phyloP scores from a whole-genome alignment of 2,113 vertebrate species.

The Epinephelus lanceolatus region DNA sequence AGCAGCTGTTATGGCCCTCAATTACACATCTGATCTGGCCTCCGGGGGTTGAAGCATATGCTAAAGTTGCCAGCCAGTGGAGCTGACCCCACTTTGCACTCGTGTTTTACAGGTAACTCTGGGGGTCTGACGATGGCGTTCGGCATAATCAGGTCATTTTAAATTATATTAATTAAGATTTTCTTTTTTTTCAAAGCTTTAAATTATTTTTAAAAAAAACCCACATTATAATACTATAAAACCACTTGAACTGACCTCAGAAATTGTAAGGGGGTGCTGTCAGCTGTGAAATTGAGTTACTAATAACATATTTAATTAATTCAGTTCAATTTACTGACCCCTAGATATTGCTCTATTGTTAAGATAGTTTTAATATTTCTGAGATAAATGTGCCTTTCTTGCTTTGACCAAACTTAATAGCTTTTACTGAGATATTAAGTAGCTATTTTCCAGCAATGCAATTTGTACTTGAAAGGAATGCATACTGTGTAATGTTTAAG shows the following conservation, averaged over 20 bases:
- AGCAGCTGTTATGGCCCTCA: conserved; percentile 70
- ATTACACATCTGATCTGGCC: conserved; percentile 69
- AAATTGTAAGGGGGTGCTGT: conserved; percentile 1
- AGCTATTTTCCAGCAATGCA: background rate
- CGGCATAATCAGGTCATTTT: conserved; percentile 20
- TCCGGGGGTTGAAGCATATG: conserved; percentile 66
- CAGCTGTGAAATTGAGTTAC: conserved; percentile 34
- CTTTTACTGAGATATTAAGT: background rate
- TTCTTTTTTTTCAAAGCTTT: background rate
- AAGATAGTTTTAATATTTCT: conserved; percentile 21
- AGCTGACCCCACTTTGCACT: conserved; percentile 54
- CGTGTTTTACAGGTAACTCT: conserved; percentile 50
- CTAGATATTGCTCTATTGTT: conserved; percentile 18
- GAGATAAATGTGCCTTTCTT: background rate
- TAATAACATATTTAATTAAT: conserved; percentile 24
- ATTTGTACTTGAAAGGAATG: background rate
- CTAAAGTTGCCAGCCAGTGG: conserved; percentile 38
- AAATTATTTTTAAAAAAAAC: background rate
- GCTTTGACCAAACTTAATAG: conserved; percentile 5
- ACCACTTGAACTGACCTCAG: background rate
- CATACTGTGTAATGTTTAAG: too few species aligned
- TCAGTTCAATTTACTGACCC: conserved; percentile 1
- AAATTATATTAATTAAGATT: conserved; percentile 11
- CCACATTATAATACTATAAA: background rate
- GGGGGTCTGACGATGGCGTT: background rate